Conservation (phyloP, 2,888 invertebrate genomes). For the Chrysolina oricalcia region DNA sequence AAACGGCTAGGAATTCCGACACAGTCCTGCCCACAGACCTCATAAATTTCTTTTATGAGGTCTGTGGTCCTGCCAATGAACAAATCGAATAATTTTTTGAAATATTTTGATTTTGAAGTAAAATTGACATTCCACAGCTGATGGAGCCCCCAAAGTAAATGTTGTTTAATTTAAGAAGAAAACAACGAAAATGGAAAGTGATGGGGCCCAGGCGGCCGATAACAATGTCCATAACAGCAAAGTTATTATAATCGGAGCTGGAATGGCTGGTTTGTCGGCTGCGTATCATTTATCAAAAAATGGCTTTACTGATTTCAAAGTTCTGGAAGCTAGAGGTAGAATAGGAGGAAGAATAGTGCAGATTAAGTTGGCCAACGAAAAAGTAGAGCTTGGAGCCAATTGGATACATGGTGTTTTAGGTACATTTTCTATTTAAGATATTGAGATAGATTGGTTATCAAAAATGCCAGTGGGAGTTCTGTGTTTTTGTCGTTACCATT, state of each 20-base stretch:
- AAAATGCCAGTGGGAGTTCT: background rate
- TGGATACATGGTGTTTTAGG: slow-evolving; percentile 92
- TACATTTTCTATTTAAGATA: slow-evolving; percentile 69
- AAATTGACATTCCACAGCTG: slow-evolving; percentile 51
- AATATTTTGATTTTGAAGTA: too few species aligned
- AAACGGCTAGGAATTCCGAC: too few species aligned
- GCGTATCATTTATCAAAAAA: slow-evolving; percentile 88
- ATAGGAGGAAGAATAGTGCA: slow-evolving; percentile 89
- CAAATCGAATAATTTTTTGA: too few species aligned
- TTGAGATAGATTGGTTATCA: background rate
- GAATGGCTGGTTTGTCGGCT: slow-evolving; percentile 89
- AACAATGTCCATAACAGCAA: slow-evolving; percentile 70
- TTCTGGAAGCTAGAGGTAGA: slow-evolving; percentile 86
- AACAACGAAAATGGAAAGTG: slow-evolving; percentile 54
- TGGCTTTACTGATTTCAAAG: slow-evolving; percentile 84
- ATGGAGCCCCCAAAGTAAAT: slow-evolving; percentile 56
- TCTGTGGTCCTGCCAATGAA: too few species aligned
- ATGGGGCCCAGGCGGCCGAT: slow-evolving; percentile 43
- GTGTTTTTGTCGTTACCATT: background rate
- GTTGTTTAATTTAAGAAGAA: slow-evolving; percentile 54
- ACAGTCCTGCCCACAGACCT: too few species aligned
- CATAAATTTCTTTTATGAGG: too few species aligned
- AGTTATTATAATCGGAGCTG: slow-evolving; percentile 88
- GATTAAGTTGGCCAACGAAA: slow-evolving; percentile 79
- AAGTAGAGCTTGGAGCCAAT: slow-evolving; percentile 91